phyloP scores from a whole-genome alignment of 2,888 invertebrate species.

The Periphyllus acericola region DNA sequence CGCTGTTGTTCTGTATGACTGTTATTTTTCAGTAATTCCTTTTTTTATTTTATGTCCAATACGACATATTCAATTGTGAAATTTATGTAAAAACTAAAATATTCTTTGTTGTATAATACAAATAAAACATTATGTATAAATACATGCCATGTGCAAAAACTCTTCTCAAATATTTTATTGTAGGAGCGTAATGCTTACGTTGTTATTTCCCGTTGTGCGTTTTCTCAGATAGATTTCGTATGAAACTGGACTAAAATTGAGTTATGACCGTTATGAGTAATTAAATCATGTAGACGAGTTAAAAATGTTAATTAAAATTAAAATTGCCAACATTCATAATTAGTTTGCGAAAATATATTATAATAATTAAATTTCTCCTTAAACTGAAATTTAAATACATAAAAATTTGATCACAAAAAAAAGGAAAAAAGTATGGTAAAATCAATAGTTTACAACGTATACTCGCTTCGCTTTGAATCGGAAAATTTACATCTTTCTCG shows the following conservation, averaged over 20 bases:
- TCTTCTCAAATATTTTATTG: not conserved
- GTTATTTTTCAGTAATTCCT: not conserved
- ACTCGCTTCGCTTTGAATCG: too few relatives aligned
- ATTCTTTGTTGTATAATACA: not conserved
- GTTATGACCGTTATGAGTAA: conserved; percentile 33
- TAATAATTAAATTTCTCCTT: conserved; percentile 6
- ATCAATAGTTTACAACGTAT: too few relatives aligned
- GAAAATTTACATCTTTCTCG: too few relatives aligned
- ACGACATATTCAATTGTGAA: conserved; percentile 3
- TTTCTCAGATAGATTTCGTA: not conserved
- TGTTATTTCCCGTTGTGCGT: not conserved
- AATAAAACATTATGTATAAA: not conserved
- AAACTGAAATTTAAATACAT: not conserved
- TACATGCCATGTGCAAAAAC: not conserved
- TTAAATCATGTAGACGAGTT: conserved; percentile 26
- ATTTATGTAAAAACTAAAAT: not conserved
- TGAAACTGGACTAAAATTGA: conserved; percentile 11
- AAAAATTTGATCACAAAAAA: too few relatives aligned
- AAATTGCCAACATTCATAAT: conserved; percentile 15
- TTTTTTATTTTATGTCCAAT: not conserved
- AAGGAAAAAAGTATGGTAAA: too few relatives aligned
- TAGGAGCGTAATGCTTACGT: not conserved
- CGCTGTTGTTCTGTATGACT: not conserved
- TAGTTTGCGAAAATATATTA: not conserved
- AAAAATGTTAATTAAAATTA: conserved; percentile 31